These are phyloP conservation scores for Polydrusus pterygomalis DNA, from an alignment of 2,888 invertebrate species.

Conservation along the genomic window DNA sequence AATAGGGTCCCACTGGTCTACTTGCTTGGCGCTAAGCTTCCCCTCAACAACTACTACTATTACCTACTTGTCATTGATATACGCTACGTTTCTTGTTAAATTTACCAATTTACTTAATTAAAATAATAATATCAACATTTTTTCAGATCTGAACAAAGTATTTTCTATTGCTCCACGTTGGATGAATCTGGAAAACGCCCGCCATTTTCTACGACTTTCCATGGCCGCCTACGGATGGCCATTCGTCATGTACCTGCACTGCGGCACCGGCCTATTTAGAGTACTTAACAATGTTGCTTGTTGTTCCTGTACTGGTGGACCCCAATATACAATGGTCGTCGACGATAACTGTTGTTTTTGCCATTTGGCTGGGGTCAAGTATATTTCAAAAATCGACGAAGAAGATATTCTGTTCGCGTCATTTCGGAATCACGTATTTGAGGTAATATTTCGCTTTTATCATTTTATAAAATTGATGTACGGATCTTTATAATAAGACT, in stretches of 20 bases:
- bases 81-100: too few species aligned
- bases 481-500: too few species aligned
- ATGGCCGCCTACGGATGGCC: constrained; percentile 94
- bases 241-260: constrained; percentile 85
- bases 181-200: constrained; percentile 87
- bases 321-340: constrained; percentile 76
- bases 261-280: constrained; percentile 84
- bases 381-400: constrained; percentile 82
- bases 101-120: too few species aligned
- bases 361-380: constrained; percentile 88
- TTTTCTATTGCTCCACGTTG: constrained; percentile 82
- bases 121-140: constrained; percentile 34
- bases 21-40: too few species aligned
- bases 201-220: constrained; percentile 86
- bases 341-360: constrained; percentile 94
- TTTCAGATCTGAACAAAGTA: constrained; percentile 74
- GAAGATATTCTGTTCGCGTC: constrained; percentile 91
- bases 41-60: too few species aligned
- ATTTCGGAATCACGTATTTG: constrained; percentile 89
- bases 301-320: constrained; percentile 76
- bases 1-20: too few species aligned
- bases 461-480: too few species aligned
- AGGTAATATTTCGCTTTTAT: constrained; percentile 73
- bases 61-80: too few species aligned
- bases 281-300: constrained; percentile 81